Evolutionary conservation across 2,113 vertebrate species (phyloP).

Genomic region (Engystomops pustulosus): DNA sequence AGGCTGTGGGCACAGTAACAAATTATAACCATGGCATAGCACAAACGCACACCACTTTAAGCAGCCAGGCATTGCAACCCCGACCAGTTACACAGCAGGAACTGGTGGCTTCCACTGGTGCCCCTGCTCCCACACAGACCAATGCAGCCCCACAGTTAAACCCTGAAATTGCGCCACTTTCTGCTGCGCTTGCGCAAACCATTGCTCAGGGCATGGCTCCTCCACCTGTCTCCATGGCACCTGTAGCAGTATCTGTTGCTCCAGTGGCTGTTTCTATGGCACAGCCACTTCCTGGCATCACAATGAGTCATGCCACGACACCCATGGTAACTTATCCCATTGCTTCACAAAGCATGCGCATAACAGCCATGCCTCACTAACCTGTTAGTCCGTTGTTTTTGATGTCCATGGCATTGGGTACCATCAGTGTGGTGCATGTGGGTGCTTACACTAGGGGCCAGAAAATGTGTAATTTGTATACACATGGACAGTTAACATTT

Average conservation of each 20-base stretch:
- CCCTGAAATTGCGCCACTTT: constrained; percentile 91
- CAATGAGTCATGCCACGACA: constrained; percentile 96
- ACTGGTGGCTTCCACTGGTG: constrained; percentile 84
- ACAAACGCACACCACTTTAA: constrained; percentile 97
- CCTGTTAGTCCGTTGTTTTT: not conserved
- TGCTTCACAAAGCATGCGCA: constrained; percentile 96
- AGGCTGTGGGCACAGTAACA: constrained; percentile 88
- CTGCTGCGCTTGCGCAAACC: constrained; percentile 92
- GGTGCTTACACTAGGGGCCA: not conserved
- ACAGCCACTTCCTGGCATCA: constrained; percentile 89
- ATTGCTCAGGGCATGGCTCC: constrained; percentile 95
- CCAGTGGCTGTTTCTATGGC: constrained; percentile 95
- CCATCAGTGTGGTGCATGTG: not conserved
- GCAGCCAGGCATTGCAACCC: constrained; percentile 92
- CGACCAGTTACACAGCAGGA: constrained; percentile 91
- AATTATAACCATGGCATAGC: constrained; percentile 97
- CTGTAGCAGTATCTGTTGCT: constrained; percentile 92
- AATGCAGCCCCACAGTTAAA: constrained; percentile 86
- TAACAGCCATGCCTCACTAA: constrained; percentile 94
- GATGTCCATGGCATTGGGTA: not conserved
- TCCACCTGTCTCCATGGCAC: constrained; percentile 93
- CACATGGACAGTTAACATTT: not conserved
- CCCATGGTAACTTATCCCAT: constrained; percentile 97
- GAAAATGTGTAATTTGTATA: not conserved
- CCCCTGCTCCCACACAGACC: constrained; percentile 78